These are phyloP conservation scores for Synergus gifuensis DNA, from an alignment of 2,888 invertebrate species.

Conservation along the genomic window DNA sequence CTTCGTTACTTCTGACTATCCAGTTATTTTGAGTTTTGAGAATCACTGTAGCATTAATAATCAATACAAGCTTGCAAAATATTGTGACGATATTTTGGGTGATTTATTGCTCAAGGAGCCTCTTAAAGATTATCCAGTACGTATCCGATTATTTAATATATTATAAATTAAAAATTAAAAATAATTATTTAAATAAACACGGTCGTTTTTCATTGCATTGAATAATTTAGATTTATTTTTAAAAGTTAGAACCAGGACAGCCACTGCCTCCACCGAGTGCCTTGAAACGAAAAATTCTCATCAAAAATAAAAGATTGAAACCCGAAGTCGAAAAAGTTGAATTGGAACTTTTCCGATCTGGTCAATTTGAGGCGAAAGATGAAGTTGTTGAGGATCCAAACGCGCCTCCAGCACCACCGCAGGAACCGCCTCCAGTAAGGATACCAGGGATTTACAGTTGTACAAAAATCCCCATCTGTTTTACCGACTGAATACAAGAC, in stretches of 20 bases:
- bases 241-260: conserved; percentile 80
- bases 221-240: conserved; percentile 24
- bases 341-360: conserved; percentile 79
- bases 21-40: conserved; percentile 85
- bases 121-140: conserved; percentile 81
- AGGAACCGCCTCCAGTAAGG: conserved; percentile 69
- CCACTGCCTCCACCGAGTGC: conserved; percentile 83
- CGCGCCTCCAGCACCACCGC: conserved; percentile 71
- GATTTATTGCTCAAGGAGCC: conserved; percentile 82
- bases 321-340: conserved; percentile 85
- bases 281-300: conserved; percentile 83
- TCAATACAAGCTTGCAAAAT: conserved; percentile 85
- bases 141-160: conserved; percentile 50
- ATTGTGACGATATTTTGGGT: conserved; percentile 85
- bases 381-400: conserved; percentile 79
- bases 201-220: neutral
- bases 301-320: conserved; percentile 84
- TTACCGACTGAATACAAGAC: too few species aligned
- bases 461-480: too few species aligned
- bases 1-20: conserved; percentile 84
- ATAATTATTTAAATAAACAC: neutral
- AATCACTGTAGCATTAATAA: conserved; percentile 84
- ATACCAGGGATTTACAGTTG: conserved; percentile 51
- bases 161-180: neutral
- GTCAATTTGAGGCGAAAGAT: conserved; percentile 79